phyloP scores from a whole-genome alignment of 1,140 invertebrate genomes.

The Vollenhovia emeryi region DNA sequence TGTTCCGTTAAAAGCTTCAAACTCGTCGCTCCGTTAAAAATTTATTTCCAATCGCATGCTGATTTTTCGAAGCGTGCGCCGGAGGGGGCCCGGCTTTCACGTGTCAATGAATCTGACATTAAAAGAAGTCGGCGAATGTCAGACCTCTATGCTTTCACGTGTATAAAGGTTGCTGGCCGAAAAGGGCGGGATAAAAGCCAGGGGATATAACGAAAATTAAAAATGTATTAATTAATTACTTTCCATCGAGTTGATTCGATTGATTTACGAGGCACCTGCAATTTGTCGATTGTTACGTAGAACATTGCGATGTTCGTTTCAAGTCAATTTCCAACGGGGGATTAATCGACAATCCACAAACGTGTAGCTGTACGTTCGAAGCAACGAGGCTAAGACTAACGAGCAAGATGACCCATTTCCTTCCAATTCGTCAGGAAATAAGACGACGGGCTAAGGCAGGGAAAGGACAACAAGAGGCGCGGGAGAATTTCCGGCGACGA shows the following conservation, averaged over 20 bases:
- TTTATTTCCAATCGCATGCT: slow-evolving; percentile 40
- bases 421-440: slow-evolving; percentile 41
- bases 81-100: background rate
- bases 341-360: background rate
- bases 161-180: background rate
- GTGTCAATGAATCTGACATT: slow-evolving; percentile 14
- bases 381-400: background rate
- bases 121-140: slow-evolving; percentile 22
- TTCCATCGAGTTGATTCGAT: background rate
- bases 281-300: background rate
- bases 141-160: background rate
- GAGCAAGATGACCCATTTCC: slow-evolving; percentile 27
- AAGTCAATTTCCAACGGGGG: background rate
- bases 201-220: background rate
- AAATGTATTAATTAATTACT: background rate
- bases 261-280: background rate
- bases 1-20: slow-evolving; percentile 31
- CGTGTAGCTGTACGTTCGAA: background rate
- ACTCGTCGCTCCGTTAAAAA: slow-evolving; percentile 40
- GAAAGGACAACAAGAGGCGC: slow-evolving; percentile 33
- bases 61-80: slow-evolving; percentile 38
- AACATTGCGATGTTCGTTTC: background rate
- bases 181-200: background rate
- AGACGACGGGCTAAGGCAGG: background rate
- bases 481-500: slow-evolving; percentile 30